Evolutionary conservation across 2,888 invertebrate species (phyloP).

Genomic region (Saturnia japonica): DNA sequence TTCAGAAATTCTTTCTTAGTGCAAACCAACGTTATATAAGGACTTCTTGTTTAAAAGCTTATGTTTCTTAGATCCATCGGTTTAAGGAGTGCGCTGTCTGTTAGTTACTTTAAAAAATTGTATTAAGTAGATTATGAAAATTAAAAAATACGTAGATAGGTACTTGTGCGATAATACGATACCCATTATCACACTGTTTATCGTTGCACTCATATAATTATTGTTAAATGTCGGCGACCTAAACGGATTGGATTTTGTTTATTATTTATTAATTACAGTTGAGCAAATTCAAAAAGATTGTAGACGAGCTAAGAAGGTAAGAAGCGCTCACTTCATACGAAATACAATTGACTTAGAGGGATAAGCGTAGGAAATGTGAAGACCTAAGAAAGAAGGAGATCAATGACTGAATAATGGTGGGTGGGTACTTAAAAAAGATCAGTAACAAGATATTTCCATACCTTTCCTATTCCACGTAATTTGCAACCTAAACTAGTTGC

Average conservation of each 20-base stretch:
- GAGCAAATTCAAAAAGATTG: background rate
- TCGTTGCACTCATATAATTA: background rate
- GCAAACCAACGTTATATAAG: too few relatives aligned
- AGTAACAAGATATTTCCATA: background rate
- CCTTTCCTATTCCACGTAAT: background rate
- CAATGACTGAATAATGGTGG: background rate
- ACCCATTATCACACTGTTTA: background rate
- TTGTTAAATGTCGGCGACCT: background rate
- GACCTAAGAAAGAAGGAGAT: background rate
- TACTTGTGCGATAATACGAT: background rate
- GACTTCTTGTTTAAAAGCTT: too few relatives aligned
- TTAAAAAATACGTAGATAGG: background rate
- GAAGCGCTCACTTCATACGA: background rate
- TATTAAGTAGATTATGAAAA: background rate
- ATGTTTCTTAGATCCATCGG: too few relatives aligned
- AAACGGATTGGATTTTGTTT: background rate
- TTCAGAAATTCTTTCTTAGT: too few relatives aligned
- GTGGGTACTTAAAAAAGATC: background rate
- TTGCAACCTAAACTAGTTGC: too few relatives aligned
- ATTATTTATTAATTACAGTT: background rate
- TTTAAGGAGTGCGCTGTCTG: too few relatives aligned
- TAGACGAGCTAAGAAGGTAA: background rate
- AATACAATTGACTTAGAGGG: background rate
- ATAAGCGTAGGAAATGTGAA: background rate
- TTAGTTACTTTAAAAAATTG: too few relatives aligned